Base-by-base conservation (phyloP, 2,797 vertebrate species). In the Dipus sagitta region DNA sequence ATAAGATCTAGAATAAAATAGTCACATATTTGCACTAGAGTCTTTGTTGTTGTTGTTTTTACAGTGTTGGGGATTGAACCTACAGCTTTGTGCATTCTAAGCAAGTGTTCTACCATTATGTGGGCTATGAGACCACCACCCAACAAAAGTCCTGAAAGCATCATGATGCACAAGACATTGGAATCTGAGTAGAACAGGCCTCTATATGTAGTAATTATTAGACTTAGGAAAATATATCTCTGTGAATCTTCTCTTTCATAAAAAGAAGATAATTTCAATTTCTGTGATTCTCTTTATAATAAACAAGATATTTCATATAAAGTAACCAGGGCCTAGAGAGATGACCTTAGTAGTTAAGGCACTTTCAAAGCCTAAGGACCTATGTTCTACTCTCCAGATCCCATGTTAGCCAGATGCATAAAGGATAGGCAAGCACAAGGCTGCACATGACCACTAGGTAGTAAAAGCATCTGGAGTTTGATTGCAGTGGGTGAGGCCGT, bases 1-100 rank as follows among this genome's bases (percentile, higher is more conserved):
- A 76, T 79, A 88, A 58, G n/a, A 88, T 92, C 34, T 72, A 58
- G 52, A 76, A 76, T 64, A 82, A 78, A 88, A 67, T 82, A 75
- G 12, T 62, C 64, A 20, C 54, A 28, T 62, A 28, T 54, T 9
- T 17, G 54, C 47, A 86, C 47, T 62, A 78, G 58, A 60, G 24
- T 64, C 23, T 54, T 67, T 34, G 52, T 21, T 13, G 18, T 26
- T 65, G 54, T 58, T 58, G 15, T 60, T 60, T 58, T 72, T 62
- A 34, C 23, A 54, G 18, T 30, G 10, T 18, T 42, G 34, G 58
- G 58, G 3, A 60, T 60, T 8, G 17, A 74, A 38, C 24, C 18
- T 24, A 30, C 38, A 58, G n/a, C 60, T 52, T 65, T 52, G 42
- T 5, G 8, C 5, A 23, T 52, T 34, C 71, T 65, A 5, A 42